These are phyloP conservation scores for Patiria miniata DNA, from an alignment of 35 echinoderm and acorn worm species.

Conservation along the genomic window DNA sequence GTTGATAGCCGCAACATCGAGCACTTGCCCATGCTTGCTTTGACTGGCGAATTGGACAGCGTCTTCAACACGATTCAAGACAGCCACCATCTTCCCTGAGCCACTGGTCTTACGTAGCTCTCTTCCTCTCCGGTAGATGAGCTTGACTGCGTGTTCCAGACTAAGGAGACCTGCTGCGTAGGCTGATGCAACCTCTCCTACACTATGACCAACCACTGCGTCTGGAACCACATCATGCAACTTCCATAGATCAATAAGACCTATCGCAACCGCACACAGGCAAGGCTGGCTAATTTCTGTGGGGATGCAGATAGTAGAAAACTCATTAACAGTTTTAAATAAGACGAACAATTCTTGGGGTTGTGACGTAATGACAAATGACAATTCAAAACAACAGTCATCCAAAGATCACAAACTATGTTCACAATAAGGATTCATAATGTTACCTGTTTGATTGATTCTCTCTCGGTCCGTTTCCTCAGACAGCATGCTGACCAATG, in stretches of 20 bases:
- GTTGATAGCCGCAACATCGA: slow-evolving; percentile 52
- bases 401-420: background rate
- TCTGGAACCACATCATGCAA: slow-evolving; percentile 30
- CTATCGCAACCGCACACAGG: slow-evolving; percentile 50
- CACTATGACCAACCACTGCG: slow-evolving; percentile 59
- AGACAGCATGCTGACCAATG: slow-evolving; percentile 38
- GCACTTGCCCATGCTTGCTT: background rate
- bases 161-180: slow-evolving; percentile 45
- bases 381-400: background rate
- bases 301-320: background rate
- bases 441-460: slow-evolving; percentile 55
- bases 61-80: slow-evolving; percentile 23
- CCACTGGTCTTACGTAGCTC: slow-evolving; percentile 43
- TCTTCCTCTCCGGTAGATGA: slow-evolving; percentile 52
- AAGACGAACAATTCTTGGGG: no score
- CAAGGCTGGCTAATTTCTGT: slow-evolving; percentile 44
- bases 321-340: no score
- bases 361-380: no score
- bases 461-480: slow-evolving; percentile 33
- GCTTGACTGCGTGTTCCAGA: slow-evolving; percentile 29
- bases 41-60: background rate
- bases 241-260: slow-evolving; percentile 40
- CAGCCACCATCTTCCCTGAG: slow-evolving; percentile 49
- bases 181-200: slow-evolving; percentile 59
- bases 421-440: background rate